Percentiles rank a stretch among this genome's conserved stretches.
Evolutionary conservation across 2,888 invertebrate genomes (phyloP).

Genomic region (Linyphia triangularis): DNA sequence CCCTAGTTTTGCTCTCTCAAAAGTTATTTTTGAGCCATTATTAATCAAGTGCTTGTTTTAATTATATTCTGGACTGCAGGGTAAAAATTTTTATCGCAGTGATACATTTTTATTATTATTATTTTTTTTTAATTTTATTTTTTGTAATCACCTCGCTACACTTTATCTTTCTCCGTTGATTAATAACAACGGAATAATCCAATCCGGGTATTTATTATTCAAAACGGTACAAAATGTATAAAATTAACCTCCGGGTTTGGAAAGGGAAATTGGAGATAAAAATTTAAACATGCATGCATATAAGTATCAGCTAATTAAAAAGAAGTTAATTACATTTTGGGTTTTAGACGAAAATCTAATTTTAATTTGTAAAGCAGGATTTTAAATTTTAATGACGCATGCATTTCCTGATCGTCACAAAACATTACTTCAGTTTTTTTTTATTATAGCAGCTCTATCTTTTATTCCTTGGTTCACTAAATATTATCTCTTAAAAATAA

Average conservation of each 20-base stretch:
- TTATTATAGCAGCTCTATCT: too few species aligned
- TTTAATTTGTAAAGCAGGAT: neutral
- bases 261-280: neutral
- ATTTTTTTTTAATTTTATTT: neutral
- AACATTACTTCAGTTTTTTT: too few species aligned
- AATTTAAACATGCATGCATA: neutral
- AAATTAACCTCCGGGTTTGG: conserved; percentile 11
- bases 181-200: conserved; percentile 24
- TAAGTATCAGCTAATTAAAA: neutral
- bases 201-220: conserved; percentile 50
- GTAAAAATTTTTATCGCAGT: neutral
- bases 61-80: conserved; percentile 30
- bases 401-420: neutral
- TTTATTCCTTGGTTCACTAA: too few species aligned
- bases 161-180: conserved; percentile 35
- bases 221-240: conserved; percentile 11
- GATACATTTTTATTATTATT: conserved; percentile 15
- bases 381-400: neutral
- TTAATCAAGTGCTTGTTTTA: conserved; percentile 59
- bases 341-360: neutral
- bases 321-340: neutral
- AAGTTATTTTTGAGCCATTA: conserved; percentile 60
- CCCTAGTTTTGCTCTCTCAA: neutral
- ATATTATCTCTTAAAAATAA: too few species aligned
- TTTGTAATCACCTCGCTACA: neutral